Evolutionary conservation across 2,888 invertebrate genomes (phyloP).

Genomic region (Conchocele bisecta): DNA sequence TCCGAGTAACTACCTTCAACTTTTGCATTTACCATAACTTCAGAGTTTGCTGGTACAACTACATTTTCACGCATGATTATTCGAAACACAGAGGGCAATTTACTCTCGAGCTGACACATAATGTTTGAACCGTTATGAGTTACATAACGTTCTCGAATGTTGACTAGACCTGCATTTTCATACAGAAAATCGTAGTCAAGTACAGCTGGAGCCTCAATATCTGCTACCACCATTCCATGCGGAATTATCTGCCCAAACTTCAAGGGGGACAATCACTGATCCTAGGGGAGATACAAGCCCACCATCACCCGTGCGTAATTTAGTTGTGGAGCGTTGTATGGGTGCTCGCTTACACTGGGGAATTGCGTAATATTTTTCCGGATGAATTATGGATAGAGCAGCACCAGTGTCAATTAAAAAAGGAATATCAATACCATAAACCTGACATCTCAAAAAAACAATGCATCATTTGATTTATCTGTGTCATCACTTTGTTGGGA

Average conservation of each 20-base stretch:
- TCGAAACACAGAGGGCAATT: neutral
- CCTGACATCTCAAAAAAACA: neutral
- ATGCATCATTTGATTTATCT: too few relatives aligned
- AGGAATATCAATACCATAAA: neutral
- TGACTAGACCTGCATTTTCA: neutral
- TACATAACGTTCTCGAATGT: neutral
- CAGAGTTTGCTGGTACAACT: neutral
- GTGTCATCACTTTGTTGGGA: neutral
- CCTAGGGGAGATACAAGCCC: neutral
- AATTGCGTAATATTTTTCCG: neutral
- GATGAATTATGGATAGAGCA: neutral
- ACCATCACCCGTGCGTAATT: neutral
- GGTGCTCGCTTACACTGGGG: neutral
- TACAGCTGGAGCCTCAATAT: neutral
- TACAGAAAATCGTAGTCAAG: neutral
- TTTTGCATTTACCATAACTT: neutral
- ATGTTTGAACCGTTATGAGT: neutral
- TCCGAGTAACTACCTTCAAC: neutral
- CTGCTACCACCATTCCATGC: neutral
- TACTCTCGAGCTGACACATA: neutral
- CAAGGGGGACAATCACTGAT: neutral
- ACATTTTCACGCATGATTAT: neutral
- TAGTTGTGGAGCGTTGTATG: neutral
- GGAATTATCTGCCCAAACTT: neutral
- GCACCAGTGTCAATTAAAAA: constrained; percentile 1